Percentiles rank a stretch among this genome's conserved stretches.
phyloP scores from a whole-genome alignment of 2,888 invertebrate genomes.

The Volucella inflata region DNA sequence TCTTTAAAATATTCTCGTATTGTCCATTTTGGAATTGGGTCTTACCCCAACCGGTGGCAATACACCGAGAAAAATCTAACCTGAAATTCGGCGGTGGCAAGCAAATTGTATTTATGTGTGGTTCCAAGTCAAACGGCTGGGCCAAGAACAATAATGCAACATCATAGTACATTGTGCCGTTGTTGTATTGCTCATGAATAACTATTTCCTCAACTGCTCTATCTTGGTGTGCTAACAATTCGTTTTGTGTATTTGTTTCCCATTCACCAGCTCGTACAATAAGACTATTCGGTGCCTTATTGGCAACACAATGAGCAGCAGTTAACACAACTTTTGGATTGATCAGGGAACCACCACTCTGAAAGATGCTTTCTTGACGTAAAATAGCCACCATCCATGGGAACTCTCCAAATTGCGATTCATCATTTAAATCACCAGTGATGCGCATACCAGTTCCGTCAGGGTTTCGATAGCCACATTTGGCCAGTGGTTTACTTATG shows the following conservation, averaged over 20 bases:
- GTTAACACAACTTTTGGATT: too few species aligned
- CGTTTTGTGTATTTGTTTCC: slow-evolving; percentile 90
- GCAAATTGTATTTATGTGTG: slow-evolving; percentile 89
- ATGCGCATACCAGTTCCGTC: too few species aligned
- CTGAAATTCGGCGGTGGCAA: slow-evolving; percentile 85
- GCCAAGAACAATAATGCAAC: slow-evolving; percentile 88
- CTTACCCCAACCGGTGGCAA: slow-evolving; percentile 82
- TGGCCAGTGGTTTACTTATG: too few species aligned
- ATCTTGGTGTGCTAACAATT: slow-evolving; percentile 89
- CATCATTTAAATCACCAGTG: too few species aligned
- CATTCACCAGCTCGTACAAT: slow-evolving; percentile 89
- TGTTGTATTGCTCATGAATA: slow-evolving; percentile 87
- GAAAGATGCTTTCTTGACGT: too few species aligned
- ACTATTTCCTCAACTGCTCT: slow-evolving; percentile 86
- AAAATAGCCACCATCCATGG: too few species aligned
- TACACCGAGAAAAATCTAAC: slow-evolving; percentile 80
- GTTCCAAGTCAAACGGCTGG: slow-evolving; percentile 85
- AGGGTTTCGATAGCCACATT: too few species aligned
- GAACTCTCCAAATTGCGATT: too few species aligned
- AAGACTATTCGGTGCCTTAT: too few species aligned
- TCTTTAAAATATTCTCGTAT: slow-evolving; percentile 84
- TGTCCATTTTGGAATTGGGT: slow-evolving; percentile 83
- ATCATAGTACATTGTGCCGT: slow-evolving; percentile 87
- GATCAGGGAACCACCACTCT: too few species aligned
- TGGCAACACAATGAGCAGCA: too few species aligned